Base-by-base conservation (phyloP, 2,797 vertebrate species). In the Nannoperca obscura region DNA sequence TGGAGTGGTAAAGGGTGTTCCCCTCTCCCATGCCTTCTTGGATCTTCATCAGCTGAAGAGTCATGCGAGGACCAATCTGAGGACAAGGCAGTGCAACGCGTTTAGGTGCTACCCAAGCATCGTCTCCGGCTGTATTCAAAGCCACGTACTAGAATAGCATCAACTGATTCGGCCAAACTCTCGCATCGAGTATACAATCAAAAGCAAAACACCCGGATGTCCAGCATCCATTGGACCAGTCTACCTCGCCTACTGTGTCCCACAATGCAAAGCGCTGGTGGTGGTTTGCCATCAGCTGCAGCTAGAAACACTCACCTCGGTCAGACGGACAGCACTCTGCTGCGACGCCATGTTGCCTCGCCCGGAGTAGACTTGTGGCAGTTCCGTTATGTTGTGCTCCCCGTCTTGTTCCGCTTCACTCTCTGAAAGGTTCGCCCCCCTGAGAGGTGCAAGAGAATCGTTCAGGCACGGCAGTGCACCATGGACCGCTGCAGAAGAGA, bases 391-490 rank as follows among this genome's bases (percentile, higher is more conserved):
- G 46, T 98, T 99, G 91, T 99, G 96, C 3, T 97, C 97, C 0
- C 97, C 97, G 0, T 99, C 98, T 1, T 96, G 97, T 78, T 99
- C 98, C 0, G 96, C 97, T 86, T 99, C 98, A 0, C 98, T 99
- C 77, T 99, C 98, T 0, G 97, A 99, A 38, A 98, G 95, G 75
- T 96, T 97, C 0, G 94, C 94, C 0, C 96, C 97, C 71, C 98
- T 99, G 76, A 9, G 38, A 83, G 34, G 14, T 8, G 3, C 8
- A 15, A 30, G n/a, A 36, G 1, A 27, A 32, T 0, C 11, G 11
- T 22, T 57, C 17, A 69, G 19, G 20, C 2, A 4, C 30, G 5
- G 7, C 40, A 24, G 14, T 14, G 24, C 5, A 9, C 46, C 12
- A 32, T 19, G 22, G n/a, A 14, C 14, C 22, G 60, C 44, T 27